Base-by-base conservation (phyloP, 2,113 vertebrate species). In the Osmerus mordax region DNA sequence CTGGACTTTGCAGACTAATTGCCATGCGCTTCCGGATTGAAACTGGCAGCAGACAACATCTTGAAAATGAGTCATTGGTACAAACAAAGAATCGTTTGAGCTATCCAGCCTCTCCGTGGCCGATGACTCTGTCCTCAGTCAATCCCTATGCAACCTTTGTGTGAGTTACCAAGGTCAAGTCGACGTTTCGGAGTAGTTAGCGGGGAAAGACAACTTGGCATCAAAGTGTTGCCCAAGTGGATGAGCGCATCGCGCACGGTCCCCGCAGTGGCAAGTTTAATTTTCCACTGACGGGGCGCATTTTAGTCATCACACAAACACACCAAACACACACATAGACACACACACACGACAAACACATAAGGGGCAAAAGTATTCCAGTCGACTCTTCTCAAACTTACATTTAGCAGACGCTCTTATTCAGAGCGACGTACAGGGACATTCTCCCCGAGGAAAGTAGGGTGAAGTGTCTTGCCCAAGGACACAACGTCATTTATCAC, bases 31-130 rank as follows among this genome's bases (percentile, higher is more conserved):
- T 98, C 96, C 96, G 96, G 95, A 95, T 95, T 93, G 95, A 95
- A 95, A 95, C 95, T 97, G 96, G 96, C 96, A 97, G 95, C 94
- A 94, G 94, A 96, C 95, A 96, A 94, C 95, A 94, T 97, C 95
- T 97, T 95, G 94, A 96, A 96, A 96, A 97, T 97, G 96, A 98
- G 92, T 98, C 96, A 98, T 92, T 93, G 85, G 87, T 88, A 92
- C 92, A 93, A 95, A 97, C 96, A 98, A 98, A 97, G 96, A 96
- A 92, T 92, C 94, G 93, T 93, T 96, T 95, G 91, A 95, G 93
- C 73, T 52, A 83, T 88, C 83, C 81, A 81, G 71, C 64, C 77
- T 76, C 73, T 51, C 68, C 77, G 64, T 53, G 63, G 28, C 32
- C 69, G 23, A 54, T 53, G 21, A 23, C 16, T 71, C 58, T 52